Percentiles rank a stretch among this genome's conserved stretches.
phyloP scores from a whole-genome alignment of 2,888 invertebrate species.

The Serrognathus titanus region DNA sequence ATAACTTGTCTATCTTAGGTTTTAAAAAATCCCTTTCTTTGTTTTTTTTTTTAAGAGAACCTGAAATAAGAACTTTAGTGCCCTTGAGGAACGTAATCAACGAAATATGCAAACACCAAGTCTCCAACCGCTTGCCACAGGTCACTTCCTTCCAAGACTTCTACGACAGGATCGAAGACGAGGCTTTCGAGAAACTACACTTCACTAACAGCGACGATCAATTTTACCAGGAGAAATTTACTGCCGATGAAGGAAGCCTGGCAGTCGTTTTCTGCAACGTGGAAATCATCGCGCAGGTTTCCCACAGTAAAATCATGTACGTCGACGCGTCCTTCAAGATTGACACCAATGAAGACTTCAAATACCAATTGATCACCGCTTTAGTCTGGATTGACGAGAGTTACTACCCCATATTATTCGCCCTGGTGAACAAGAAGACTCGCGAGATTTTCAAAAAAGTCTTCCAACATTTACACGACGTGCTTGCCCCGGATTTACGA shows the following conservation, averaged over 20 bases:
- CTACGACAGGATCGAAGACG: slow-evolving; percentile 36
- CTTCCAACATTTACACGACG: slow-evolving; percentile 37
- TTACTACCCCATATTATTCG: slow-evolving; percentile 43
- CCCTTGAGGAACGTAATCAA: slow-evolving; percentile 40
- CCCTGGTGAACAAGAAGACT: slow-evolving; percentile 38
- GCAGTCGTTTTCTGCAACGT: slow-evolving; percentile 41
- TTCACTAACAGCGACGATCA: slow-evolving; percentile 39
- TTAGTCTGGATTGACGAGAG: slow-evolving; percentile 42
- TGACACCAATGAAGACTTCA: slow-evolving; percentile 37
- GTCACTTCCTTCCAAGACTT: slow-evolving; percentile 40
- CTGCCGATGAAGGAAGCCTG: slow-evolving; percentile 49
- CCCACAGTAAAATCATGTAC: slow-evolving; percentile 41
- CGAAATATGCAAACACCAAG: slow-evolving; percentile 39
- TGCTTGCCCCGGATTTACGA: slow-evolving; percentile 37
- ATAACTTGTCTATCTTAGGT: too few relatives aligned
- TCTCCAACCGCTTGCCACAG: slow-evolving; percentile 28
- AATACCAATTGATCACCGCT: slow-evolving; percentile 41
- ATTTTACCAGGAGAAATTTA: slow-evolving; percentile 60
- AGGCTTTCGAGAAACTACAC: slow-evolving; percentile 38
- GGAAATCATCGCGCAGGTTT: slow-evolving; percentile 34
- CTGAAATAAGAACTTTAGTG: slow-evolving; percentile 33
- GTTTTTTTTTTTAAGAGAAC: slow-evolving; percentile 35
- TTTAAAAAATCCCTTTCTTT: not conserved
- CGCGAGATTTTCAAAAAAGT: slow-evolving; percentile 41
- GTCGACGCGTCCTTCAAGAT: slow-evolving; percentile 44